Conservation (phyloP, 2,797 vertebrate species). For the Gymnodraco acuticeps region DNA sequence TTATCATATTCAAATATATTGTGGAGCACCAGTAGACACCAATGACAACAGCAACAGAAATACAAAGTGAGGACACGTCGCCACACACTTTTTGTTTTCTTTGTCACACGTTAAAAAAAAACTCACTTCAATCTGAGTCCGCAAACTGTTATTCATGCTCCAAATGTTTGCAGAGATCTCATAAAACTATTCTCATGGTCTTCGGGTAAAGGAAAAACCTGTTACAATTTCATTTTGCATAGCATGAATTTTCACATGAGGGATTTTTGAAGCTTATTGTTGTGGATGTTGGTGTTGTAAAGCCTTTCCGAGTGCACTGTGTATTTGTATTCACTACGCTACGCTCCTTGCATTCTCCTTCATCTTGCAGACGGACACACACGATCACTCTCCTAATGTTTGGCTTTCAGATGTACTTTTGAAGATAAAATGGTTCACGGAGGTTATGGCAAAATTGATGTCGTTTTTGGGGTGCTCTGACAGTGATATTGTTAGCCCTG, state of each 20-base stretch:
- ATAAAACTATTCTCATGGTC: constrained; percentile 11
- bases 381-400: constrained; percentile 6
- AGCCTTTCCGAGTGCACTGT: constrained; percentile 40
- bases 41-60: constrained; percentile 63
- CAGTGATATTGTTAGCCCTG: constrained; percentile 61
- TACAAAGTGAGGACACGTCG: constrained; percentile 46
- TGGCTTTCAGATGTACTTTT: constrained; percentile 11
- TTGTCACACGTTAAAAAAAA: constrained; percentile 31
- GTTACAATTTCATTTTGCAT: constrained; percentile 75
- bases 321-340: constrained; percentile 16
- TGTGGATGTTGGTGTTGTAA: constrained; percentile 41
- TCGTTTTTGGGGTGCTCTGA: constrained; percentile 27
- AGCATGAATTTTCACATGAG: constrained; percentile 72
- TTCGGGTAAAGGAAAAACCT: constrained; percentile 40
- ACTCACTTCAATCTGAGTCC: constrained; percentile 52
- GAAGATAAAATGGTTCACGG: constrained; percentile 23
- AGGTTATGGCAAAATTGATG: constrained; percentile 37
- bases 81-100: constrained; percentile 18
- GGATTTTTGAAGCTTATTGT: constrained; percentile 60
- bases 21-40: constrained; percentile 76
- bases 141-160: constrained; percentile 62
- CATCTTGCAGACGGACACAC: constrained; percentile 13
- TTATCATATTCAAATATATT: constrained; percentile 57
- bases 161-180: constrained; percentile 44
- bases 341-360: constrained; percentile 30